Percentiles rank a stretch among this genome's conserved stretches.
Evolutionary conservation across 2,888 invertebrate species (phyloP).

Genomic region (Loripinus fragilis): DNA sequence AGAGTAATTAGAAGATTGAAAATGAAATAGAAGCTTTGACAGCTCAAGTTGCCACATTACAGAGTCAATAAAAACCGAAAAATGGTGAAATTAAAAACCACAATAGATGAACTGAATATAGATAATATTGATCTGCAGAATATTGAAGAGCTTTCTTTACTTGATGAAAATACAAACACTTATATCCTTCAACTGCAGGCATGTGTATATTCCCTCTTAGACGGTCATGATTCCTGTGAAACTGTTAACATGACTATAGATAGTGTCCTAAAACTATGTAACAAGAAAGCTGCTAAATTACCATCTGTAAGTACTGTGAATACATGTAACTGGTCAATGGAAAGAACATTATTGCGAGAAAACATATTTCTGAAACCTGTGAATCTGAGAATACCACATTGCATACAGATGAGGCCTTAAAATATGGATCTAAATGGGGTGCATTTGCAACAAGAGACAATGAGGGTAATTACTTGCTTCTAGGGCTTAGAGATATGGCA

Average conservation of each 20-base stretch:
- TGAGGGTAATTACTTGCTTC: constrained; percentile 18
- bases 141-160: constrained; percentile 5
- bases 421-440: constrained; percentile 30
- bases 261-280: constrained; percentile 14
- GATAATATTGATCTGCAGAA: not conserved
- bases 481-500: constrained; percentile 30
- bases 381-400: constrained; percentile 24
- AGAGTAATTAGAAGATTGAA: not conserved
- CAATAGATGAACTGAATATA: constrained; percentile 8
- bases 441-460: constrained; percentile 29
- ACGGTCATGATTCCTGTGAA: constrained; percentile 19
- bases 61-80: not conserved
- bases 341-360: constrained; percentile 21
- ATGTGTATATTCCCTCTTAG: constrained; percentile 26
- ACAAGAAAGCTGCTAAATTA: constrained; percentile 7
- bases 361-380: constrained; percentile 17
- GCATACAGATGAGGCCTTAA: constrained; percentile 32
- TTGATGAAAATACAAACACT: constrained; percentile 26
- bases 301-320: constrained; percentile 17
- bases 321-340: constrained; percentile 35
- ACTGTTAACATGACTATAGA: constrained; percentile 7
- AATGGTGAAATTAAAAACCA: not conserved
- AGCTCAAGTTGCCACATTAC: not conserved
- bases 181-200: constrained; percentile 12
- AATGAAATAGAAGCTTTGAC: not conserved